Percentiles rank a stretch among this genome's conserved stretches.
phyloP scores from a whole-genome alignment of 2,797 vertebrate species.

The Tenualosa thibaudeaui region DNA sequence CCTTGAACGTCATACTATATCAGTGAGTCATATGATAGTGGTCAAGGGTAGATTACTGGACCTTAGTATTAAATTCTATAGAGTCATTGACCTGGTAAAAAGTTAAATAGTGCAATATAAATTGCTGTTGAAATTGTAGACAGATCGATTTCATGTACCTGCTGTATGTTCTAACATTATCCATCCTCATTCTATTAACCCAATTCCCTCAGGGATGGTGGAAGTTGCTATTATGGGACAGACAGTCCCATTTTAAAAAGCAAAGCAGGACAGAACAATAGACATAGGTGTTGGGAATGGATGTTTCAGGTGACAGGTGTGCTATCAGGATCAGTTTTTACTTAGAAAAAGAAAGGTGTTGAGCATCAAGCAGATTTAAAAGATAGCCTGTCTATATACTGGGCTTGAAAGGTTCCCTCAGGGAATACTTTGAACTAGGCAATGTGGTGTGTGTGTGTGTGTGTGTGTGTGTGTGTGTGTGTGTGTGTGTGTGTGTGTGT shows the following conservation, averaged over 20 bases:
- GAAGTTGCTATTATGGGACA: constrained; percentile 17
- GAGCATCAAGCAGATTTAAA: background rate
- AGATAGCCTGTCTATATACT: background rate
- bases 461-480: background rate
- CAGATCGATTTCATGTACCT: background rate
- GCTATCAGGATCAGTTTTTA: background rate
- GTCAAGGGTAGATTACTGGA: background rate
- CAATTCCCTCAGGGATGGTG: background rate
- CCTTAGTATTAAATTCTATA: background rate
- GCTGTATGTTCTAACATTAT: background rate
- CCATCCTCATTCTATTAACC: background rate
- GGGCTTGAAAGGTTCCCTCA: background rate
- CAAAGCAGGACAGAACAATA: background rate
- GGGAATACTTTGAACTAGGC: background rate
- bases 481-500: constrained; percentile 37
- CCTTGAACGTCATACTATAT: background rate
- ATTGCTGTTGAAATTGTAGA: background rate
- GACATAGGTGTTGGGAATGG: background rate
- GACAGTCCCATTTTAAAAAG: background rate
- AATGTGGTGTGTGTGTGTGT: background rate
- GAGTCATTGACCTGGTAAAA: background rate
- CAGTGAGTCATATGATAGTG: constrained; percentile 6
- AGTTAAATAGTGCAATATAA: background rate
- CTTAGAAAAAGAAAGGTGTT: background rate
- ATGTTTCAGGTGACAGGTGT: constrained; percentile 7